Evolutionary conservation across 2,797 vertebrate genomes (phyloP), one percentile per base, ranked within the genome.

Genomic region (Melanogrammus aeglefinus): DNA sequence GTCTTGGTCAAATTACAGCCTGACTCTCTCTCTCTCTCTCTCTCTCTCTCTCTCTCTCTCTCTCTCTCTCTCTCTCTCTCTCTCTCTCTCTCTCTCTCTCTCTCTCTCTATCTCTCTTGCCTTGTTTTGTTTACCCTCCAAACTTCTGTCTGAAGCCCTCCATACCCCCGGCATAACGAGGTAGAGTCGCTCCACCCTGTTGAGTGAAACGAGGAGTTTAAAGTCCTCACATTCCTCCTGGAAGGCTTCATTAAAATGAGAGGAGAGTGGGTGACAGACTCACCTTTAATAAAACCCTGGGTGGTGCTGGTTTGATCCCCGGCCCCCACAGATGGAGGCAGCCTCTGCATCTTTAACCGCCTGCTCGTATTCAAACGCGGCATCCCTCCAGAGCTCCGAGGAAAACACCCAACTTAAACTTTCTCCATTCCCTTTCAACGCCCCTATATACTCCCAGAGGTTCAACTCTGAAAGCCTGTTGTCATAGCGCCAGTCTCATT

Each of bases 401-500:
- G 39, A 41, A 41, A 41, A 41, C 39, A 36, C 35, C 35, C 35
- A 36, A 36, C 35, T 7, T 36, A 36, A 36, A 36, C 35, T 41
- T 41, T 41, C 39, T 41, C 39, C 4, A 41, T 41, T 41, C 39
- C 39, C 6, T 41, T 12, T 41, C 39, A 41, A 12, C 39, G 10
- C 39, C 39, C 39, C 39, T 41, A 9, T 41, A 41, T 41, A 12
- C 39, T 41, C 39, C 89, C 86, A 89, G 10, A 41, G 10, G 39
- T 41, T 41, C 8, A 8, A 41, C 39, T 41, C 39, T 36, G 35
- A 36, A 36, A 36, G 35, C 4, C 4, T 36, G 35, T 36, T 36
- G 39, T 41, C 39, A 41, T 41, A 41, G 39, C 90, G 90, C 91
- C 83, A 89, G 89, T 86, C 80, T 75, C 81, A 83, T 86, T 79